Conservation (phyloP, 2,797 vertebrate species). For the Carduelis carduelis region DNA sequence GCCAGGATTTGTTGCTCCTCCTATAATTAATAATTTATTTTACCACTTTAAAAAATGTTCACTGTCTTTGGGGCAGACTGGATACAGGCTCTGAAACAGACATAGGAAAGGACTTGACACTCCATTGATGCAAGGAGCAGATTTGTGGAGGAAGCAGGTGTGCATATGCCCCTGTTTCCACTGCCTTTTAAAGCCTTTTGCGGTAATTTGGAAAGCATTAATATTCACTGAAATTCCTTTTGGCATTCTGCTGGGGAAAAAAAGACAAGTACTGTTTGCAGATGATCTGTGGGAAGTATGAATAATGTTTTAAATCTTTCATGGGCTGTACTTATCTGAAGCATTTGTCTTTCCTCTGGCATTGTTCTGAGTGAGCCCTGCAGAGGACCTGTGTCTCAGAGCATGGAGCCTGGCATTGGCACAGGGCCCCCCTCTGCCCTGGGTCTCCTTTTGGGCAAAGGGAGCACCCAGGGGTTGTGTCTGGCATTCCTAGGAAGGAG, state of each 20-base stretch:
- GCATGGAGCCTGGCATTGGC: neutral
- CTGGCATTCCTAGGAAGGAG: neutral
- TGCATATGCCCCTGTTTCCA: neutral
- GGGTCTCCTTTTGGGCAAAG: neutral
- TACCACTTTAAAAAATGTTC: neutral
- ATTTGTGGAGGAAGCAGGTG: neutral
- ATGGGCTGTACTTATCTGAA: neutral
- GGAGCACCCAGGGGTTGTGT: neutral
- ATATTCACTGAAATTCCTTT: neutral
- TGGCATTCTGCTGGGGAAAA: neutral
- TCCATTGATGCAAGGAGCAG: neutral
- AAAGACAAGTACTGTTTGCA: neutral
- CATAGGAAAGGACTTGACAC: neutral
- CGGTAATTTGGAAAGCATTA: neutral
- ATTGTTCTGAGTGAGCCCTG: neutral
- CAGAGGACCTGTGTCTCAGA: neutral
- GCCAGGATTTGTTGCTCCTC: neutral
- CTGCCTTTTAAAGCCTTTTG: neutral
- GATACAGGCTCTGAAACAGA: neutral
- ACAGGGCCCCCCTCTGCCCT: neutral
- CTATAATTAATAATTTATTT: neutral
- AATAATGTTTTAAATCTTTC: neutral
- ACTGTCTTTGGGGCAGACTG: neutral
- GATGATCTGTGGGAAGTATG: neutral
- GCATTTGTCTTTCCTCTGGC: neutral